Base-by-base conservation (phyloP, 2,888 invertebrate species). In the Schizotus pectinicornis region DNA sequence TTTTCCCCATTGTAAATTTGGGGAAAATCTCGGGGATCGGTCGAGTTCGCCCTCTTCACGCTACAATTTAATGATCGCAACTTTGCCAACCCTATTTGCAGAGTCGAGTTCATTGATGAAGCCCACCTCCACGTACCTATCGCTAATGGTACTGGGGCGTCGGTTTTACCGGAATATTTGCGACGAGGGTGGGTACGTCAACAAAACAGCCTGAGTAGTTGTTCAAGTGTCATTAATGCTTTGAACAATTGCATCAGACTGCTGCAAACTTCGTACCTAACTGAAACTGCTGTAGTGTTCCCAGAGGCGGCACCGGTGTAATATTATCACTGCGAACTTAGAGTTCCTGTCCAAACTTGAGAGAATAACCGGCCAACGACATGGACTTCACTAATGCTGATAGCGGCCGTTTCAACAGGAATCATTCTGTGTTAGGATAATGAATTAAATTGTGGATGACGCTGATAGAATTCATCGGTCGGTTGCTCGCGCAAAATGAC, bases 161-260 rank as follows among this genome's bases (percentile, higher is more conserved):
- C 22, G 22, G 5, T 22, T 22, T 22, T 22, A 22, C 22, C 5
- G 22, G 22, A 3, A 2, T 22, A 22, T 22, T 5, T 22, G 22
- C 5, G 22, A 2, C 22, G 5, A 22, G 22, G 22, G 22, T 22
- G 22, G 54, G 54, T 54, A 47, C 47, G 39, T 45, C 47, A 39
- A 38, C 53, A 46, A 53, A 46, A 53, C 46, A 52, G 33, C 43
- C 37, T 31, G 36, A 53, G 22, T 22, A 22, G 47, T 41, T 47
- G 9, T 39, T 41, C 39, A 48, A 58, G 58, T 58, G 37, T 46
- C 58, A 58, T 58, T 58, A 58, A 48, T 53, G 52, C 39, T 48
- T 14, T 38, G 34, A 58, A 58, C 53, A 53, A 58, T 58, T 58
- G 58, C 43, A 58, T 43, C 54, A 33, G 31, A 11, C 38, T 46